A percentile compares a stretch with the other conserved stretches of the same genome.
phyloP scores from a whole-genome alignment of 2,113 vertebrate genomes.

The Campylomormyrus numenius region DNA sequence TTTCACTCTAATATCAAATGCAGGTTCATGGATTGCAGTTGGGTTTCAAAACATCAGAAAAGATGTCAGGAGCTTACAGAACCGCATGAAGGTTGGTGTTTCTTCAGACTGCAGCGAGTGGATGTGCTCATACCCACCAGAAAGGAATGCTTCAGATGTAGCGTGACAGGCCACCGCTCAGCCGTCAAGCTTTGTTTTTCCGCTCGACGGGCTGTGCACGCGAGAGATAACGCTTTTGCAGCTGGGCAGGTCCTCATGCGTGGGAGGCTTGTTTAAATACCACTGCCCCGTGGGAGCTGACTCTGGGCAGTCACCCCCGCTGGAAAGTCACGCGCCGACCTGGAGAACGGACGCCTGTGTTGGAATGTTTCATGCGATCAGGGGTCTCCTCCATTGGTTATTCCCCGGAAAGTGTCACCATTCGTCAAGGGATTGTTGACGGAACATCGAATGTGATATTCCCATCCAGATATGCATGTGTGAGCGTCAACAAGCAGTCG shows the following conservation, averaged over 20 bases:
- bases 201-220: background rate
- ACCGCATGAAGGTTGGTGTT: background rate
- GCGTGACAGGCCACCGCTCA: background rate
- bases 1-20: background rate
- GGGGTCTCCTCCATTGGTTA: background rate
- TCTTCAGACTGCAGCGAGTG: background rate
- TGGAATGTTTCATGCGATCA: background rate
- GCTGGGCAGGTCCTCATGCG: constrained; percentile 2
- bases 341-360: background rate
- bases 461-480: background rate
- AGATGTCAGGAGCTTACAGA: background rate
- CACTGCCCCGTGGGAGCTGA: background rate
- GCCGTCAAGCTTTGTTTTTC: constrained; percentile 10
- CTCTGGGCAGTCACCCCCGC: background rate
- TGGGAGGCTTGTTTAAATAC: constrained; percentile 13
- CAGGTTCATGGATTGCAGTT: background rate
- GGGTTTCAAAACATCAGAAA: background rate
- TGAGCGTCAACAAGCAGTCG: background rate
- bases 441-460: background rate
- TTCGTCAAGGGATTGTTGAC: background rate
- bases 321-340: background rate
- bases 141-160: background rate
- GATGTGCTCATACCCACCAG: background rate
- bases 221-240: background rate
- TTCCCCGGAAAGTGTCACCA: background rate